phyloP scores from a whole-genome alignment of 2,113 vertebrate species.

The Isichthys henryi region DNA sequence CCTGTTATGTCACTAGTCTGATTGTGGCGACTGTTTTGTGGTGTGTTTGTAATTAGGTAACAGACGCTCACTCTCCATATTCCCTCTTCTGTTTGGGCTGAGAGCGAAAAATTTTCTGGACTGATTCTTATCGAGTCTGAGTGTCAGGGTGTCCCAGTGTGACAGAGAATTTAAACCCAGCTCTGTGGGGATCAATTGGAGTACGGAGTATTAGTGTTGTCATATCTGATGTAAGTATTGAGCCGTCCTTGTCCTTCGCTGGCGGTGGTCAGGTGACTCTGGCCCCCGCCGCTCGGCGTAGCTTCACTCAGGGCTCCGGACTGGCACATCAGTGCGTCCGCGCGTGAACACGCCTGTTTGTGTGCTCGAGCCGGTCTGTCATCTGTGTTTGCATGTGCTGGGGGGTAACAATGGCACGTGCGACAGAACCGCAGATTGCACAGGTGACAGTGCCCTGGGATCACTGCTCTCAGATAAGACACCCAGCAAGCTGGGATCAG shows the following conservation, averaged over 20 bases:
- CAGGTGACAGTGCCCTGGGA: neutral
- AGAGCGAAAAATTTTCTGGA: neutral
- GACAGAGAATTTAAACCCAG: neutral
- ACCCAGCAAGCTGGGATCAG: neutral
- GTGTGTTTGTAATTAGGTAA: conserved; percentile 4
- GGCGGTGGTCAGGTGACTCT: neutral
- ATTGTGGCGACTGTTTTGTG: neutral
- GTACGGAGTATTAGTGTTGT: neutral
- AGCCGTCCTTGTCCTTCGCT: neutral
- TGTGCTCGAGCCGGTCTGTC: neutral
- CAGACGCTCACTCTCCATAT: neutral
- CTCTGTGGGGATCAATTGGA: neutral
- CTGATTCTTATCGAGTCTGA: neutral
- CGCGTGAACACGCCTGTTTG: neutral
- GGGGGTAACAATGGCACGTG: neutral
- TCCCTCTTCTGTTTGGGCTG: neutral
- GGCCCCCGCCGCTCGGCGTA: neutral
- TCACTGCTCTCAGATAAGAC: neutral
- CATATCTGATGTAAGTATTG: neutral
- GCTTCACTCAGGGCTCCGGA: neutral
- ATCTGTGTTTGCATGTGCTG: neutral
- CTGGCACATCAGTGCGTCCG: neutral
- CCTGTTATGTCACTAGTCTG: neutral
- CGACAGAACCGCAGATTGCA: neutral
- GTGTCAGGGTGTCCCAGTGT: neutral